phyloP scores from a whole-genome alignment of 2,113 vertebrate genomes.

The Pterophyllum scalare region DNA sequence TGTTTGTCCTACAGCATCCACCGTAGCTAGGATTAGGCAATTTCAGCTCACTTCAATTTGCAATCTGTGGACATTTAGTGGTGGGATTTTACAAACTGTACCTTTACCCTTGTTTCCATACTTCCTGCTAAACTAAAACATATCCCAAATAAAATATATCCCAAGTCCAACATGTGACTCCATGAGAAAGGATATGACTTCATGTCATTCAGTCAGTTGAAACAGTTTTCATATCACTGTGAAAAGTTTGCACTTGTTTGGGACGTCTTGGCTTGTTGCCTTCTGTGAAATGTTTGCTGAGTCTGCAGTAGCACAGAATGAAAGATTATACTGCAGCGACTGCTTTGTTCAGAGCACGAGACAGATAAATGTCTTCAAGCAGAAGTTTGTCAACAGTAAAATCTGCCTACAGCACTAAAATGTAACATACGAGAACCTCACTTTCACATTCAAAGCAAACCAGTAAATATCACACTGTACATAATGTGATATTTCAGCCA shows the following conservation, averaged over 20 bases:
- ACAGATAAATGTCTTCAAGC: conserved; percentile 18
- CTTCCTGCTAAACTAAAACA: background rate
- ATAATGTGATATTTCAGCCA: conserved; percentile 26
- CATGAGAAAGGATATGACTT: background rate
- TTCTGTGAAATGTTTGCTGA: conserved; percentile 24
- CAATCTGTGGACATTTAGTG: too few species aligned
- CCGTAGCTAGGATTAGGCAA: too few species aligned
- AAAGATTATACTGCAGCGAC: conserved; percentile 12
- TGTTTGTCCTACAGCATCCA: too few species aligned
- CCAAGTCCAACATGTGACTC: background rate
- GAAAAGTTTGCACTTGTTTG: background rate
- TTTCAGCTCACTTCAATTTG: too few species aligned
- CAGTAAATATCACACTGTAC: conserved; percentile 29
- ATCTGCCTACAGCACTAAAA: conserved; percentile 29
- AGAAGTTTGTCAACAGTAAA: conserved; percentile 24
- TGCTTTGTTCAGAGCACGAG: conserved; percentile 16
- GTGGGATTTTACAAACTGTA: too few species aligned
- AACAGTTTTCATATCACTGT: background rate
- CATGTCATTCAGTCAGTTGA: background rate
- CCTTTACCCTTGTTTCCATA: background rate
- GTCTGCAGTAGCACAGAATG: conserved; percentile 14
- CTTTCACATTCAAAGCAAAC: conserved; percentile 32
- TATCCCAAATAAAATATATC: background rate
- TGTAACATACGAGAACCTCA: conserved; percentile 9
- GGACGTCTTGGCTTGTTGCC: background rate